Evolutionary conservation across 2,797 vertebrate genomes (phyloP).

Genomic region (Notolepis coatsorum): DNA sequence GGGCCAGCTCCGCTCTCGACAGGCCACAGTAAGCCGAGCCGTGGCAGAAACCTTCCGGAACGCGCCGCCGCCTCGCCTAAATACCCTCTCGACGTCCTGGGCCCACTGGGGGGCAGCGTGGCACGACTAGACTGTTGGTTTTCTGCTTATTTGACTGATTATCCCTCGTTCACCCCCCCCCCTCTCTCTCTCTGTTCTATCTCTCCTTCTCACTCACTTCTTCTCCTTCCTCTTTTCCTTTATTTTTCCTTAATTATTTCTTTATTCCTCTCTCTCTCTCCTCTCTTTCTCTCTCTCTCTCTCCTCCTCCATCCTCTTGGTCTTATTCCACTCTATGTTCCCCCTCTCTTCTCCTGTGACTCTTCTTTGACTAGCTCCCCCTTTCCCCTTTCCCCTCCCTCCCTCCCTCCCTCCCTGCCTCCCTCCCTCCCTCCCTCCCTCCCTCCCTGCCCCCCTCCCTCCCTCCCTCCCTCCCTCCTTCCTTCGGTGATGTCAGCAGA

Average conservation of each 20-base stretch:
- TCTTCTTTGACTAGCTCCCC: background rate
- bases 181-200: no score
- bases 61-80: conserved; percentile 14
- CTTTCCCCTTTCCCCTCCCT: background rate
- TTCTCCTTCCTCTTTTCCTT: no score
- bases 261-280: background rate
- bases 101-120: background rate
- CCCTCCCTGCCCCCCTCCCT: background rate
- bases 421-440: background rate
- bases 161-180: no score
- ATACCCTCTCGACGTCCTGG: background rate
- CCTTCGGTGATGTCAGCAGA: no score
- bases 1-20: conserved; percentile 25
- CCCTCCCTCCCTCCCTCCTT: background rate
- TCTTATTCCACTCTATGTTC: conserved; percentile 10
- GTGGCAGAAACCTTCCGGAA: conserved; percentile 25
- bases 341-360: background rate
- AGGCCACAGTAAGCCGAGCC: conserved; percentile 54
- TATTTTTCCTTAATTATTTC: no score
- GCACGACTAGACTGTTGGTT: no score
- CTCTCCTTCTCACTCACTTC: background rate
- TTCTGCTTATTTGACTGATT: no score
- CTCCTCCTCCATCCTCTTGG: no score
- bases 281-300: background rate
- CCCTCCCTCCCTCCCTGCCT: background rate